Conservation (phyloP, 2,797 vertebrate species). For the Tolypeutes matacus region DNA sequence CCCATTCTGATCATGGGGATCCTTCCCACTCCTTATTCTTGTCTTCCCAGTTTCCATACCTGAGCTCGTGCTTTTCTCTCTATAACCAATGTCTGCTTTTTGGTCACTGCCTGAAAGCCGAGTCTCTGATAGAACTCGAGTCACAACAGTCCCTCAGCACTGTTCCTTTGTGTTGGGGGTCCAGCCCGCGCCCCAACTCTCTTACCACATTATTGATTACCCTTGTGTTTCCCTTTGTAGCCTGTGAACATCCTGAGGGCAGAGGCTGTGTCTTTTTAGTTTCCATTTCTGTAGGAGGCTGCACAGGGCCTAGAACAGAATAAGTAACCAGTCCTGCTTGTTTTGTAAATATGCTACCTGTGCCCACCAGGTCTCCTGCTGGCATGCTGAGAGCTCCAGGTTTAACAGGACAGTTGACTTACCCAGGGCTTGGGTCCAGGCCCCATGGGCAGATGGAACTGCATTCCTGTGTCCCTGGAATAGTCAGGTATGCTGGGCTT, state of each 20-base stretch:
- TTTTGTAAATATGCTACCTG: not conserved
- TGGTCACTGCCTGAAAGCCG: not conserved
- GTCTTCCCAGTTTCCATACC: not conserved
- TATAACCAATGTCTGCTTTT: not conserved
- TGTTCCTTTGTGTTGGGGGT: not conserved
- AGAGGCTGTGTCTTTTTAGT: not conserved
- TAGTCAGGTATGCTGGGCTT: not conserved
- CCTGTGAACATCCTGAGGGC: not conserved
- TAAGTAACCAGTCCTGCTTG: not conserved
- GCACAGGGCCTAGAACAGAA: not conserved
- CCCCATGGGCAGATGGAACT: not conserved
- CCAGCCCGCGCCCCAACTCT: too few species aligned
- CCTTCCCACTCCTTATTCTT: not conserved
- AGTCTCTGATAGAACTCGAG: not conserved
- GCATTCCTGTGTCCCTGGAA: not conserved
- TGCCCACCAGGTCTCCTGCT: not conserved
- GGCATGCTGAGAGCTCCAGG: not conserved
- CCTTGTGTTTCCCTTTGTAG: not conserved
- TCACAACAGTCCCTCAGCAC: not conserved
- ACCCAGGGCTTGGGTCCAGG: not conserved
- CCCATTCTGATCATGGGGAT: not conserved
- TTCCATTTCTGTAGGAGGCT: not conserved
- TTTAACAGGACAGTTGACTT: too few species aligned
- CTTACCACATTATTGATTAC: not conserved
- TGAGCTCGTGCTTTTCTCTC: not conserved